Base-by-base conservation (phyloP, 2,888 invertebrate species). In the Perithous albicinctus region DNA sequence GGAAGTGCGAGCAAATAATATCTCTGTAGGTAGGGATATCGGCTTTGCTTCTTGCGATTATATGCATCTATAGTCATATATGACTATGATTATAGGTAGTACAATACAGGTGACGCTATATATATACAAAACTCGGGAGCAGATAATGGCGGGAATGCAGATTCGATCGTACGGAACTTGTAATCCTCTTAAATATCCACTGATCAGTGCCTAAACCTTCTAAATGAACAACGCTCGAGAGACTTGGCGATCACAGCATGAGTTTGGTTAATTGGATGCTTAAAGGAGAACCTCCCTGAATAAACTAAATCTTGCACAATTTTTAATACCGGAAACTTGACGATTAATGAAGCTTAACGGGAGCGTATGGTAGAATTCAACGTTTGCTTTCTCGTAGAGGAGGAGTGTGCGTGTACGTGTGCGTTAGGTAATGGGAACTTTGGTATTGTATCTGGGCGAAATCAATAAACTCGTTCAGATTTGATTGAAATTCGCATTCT, bases 1-100 rank as follows among this genome's bases (percentile, higher is more conserved):
- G 51, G 18, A 64, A 51, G 35, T 35, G 48, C 23, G 20, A 20
- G 74, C 51, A 54, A 64, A 64, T 64, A 54, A 74, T 74, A 64
- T 74, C 74, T 41, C 48, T 64, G 29, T 26, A 3, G 48, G 41
- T 64, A 63, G 51, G 12, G 48, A 63, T 38, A 26, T 69, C 69
- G 54, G 38, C 15, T 54, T 23, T 41, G 69, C 54, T 69, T 72
- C 59, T 61, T 46, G 59, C 59, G 54, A 70, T 56, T 66, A 23
- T 12, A 10, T 8, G 29, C 29, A 32, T 10, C 15, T 56, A 26
- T 51, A 51, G 48, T 48, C 48, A 20, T 51, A 10, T 10, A 51
- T 18, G 54, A 54, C 59, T 59, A 32, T 18, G 32, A 59, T 59
- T 32, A 59, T 29, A 59, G n/a, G n/a, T n/a, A 32, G 59, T 54